Evolutionary conservation across 2,113 vertebrate genomes (phyloP).

Genomic region (human): DNA sequence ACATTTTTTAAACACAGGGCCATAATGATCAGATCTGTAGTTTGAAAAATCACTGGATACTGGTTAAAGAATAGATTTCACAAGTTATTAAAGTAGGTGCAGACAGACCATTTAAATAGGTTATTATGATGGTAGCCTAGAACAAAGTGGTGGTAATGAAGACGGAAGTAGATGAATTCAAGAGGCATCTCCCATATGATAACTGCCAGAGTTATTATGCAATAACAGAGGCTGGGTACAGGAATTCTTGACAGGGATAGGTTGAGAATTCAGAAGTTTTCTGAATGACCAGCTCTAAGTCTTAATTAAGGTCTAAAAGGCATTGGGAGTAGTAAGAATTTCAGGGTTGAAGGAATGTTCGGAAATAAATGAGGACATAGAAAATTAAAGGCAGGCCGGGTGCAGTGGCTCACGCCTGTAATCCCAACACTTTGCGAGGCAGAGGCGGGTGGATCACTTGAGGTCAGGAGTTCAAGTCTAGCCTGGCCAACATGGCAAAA

Average conservation of each 20-base stretch:
- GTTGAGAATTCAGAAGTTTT: neutral
- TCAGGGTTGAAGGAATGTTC: neutral
- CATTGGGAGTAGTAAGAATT: neutral
- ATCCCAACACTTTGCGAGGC: too few relatives aligned
- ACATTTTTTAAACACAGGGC: neutral
- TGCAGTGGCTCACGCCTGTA: too few relatives aligned
- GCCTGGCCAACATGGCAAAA: too few relatives aligned
- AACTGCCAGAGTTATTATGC: neutral
- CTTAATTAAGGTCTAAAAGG: neutral
- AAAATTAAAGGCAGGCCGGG: neutral
- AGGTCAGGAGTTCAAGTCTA: too few relatives aligned
- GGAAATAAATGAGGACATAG: neutral
- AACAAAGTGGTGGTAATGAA: neutral
- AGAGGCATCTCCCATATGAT: neutral
- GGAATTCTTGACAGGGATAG: neutral
- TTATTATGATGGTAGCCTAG: neutral
- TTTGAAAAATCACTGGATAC: neutral
- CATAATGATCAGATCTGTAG: neutral
- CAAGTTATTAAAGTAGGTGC: neutral
- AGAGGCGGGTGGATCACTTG: too few relatives aligned
- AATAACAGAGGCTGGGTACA: neutral
- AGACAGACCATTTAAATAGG: neutral
- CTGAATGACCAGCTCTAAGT: constrained; percentile 5
- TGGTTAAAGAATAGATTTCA: neutral
- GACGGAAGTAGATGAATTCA: neutral